Evolutionary conservation across 2,888 invertebrate species (phyloP).

Genomic region (Cyaniris semiargus): DNA sequence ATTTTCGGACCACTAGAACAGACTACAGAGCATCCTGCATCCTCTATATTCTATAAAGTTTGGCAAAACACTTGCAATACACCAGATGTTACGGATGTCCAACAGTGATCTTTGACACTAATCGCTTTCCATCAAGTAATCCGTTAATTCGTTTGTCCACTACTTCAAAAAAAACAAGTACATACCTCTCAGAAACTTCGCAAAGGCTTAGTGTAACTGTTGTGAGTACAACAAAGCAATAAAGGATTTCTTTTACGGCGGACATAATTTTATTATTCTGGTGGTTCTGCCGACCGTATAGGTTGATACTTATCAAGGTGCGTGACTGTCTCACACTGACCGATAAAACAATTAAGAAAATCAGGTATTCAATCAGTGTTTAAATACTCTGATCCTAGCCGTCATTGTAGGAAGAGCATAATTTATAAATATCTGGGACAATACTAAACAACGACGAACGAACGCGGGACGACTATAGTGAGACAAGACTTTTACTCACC

Average conservation of each 20-base stretch:
- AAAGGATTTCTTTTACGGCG: background rate
- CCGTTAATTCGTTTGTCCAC: no score
- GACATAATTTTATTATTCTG: slow-evolving; percentile 7
- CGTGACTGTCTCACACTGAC: background rate
- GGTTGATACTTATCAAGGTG: background rate
- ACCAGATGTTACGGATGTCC: no score
- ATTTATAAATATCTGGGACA: background rate
- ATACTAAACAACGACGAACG: no score
- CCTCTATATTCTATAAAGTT: no score
- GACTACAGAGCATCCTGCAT: no score
- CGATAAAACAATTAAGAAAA: background rate
- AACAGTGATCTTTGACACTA: no score
- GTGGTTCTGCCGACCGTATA: background rate
- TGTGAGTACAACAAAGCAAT: background rate
- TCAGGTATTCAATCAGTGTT: background rate
- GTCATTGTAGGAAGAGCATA: background rate
- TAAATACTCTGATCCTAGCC: background rate
- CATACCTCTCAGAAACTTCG: background rate
- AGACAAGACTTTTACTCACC: no score
- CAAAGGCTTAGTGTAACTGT: background rate
- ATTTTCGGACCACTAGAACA: no score
- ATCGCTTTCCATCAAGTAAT: no score
- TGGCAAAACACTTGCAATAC: no score
- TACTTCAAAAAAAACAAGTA: no score
- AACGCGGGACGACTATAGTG: no score